Base-by-base conservation (phyloP, 2,888 invertebrate genomes). In the Agrypnus murinus region DNA sequence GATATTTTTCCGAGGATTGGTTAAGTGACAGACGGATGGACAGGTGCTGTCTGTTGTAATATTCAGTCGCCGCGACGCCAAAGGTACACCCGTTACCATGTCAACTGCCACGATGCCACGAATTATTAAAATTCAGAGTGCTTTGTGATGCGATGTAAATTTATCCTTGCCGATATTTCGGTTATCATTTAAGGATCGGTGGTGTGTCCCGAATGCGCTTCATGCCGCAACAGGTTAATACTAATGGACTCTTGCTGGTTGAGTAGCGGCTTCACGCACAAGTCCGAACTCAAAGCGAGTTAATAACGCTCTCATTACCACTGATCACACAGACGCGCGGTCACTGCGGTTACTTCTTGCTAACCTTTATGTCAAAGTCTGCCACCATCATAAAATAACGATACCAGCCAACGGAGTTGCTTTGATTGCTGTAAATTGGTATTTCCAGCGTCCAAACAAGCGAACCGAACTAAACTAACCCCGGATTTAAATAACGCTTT, bases 101-200 rank as follows among this genome's bases (percentile, higher is more conserved):
- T 64, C 74, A 65, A 74, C 73, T 62, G 60, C 40, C 65, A 65
- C 69, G 67, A 63, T 55, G 60, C 69, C 55, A 67, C 71, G 65
- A 74, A 75, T 75, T 74, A 72, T 74, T 75, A 74, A 75, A 67
- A 74, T 69, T 69, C 60, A 66, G 64, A 69, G 69, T 65, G 68
- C 71, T 63, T 45, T 67, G 55, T 64, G 64, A 55, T 50, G 55
- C 45, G 55, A 50, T 53, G 46, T 31, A 53, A 60, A 48, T 70
- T 57, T 53, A 64, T 46, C 34, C 55, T 31, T 31, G 46, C 36
- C 50, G 25, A 65, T 58, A 63, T 67, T 63, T 64, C 34, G 9
- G 43, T 57, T 48, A 64, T 60, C 5, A 25, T 25, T n/a, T 55
- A 62, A 62, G 31, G 36, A 58, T 31, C 15, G 15, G 25, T 31